Conservation (phyloP, 2,113 vertebrate genomes). For the Proterorhinus semilunaris region DNA sequence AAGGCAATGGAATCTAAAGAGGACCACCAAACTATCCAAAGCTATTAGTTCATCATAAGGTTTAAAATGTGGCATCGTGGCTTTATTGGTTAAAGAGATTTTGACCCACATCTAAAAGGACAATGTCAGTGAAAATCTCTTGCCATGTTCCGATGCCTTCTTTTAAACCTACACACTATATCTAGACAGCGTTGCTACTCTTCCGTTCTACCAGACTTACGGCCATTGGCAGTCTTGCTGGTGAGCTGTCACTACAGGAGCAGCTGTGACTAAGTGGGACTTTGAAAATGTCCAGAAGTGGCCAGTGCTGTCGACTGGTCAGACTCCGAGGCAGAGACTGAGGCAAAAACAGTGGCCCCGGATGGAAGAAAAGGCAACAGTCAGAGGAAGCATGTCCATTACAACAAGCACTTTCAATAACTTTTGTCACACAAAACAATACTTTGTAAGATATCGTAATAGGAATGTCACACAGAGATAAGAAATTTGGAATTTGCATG, state of each 20-base stretch:
- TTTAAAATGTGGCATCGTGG: background rate
- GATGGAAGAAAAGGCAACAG: conserved; percentile 33
- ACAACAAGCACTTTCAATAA: background rate
- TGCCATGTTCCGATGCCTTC: background rate
- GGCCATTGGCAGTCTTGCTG: conserved; percentile 57
- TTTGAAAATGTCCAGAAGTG: conserved; percentile 82
- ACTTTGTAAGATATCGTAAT: too few species aligned
- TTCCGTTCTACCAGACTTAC: conserved; percentile 73
- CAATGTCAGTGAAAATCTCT: background rate
- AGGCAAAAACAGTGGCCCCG: conserved; percentile 9
- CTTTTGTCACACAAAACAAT: too few species aligned
- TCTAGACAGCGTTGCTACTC: background rate
- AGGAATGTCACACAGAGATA: background rate
- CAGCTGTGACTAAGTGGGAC: conserved; percentile 81
- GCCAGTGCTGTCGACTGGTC: conserved; percentile 74
- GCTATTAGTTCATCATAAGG: background rate
- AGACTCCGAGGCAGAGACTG: conserved; percentile 67
- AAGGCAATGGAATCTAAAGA: too few species aligned
- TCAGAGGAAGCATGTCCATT: conserved; percentile 17
- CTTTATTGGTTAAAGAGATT: background rate
- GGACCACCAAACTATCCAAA: background rate
- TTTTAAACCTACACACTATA: background rate
- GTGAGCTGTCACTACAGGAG: conserved; percentile 78
- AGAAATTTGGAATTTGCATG: background rate
- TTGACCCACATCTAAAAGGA: background rate